phyloP scores from a whole-genome alignment of 2,797 vertebrate species.

The Sardinella longiceps region DNA sequence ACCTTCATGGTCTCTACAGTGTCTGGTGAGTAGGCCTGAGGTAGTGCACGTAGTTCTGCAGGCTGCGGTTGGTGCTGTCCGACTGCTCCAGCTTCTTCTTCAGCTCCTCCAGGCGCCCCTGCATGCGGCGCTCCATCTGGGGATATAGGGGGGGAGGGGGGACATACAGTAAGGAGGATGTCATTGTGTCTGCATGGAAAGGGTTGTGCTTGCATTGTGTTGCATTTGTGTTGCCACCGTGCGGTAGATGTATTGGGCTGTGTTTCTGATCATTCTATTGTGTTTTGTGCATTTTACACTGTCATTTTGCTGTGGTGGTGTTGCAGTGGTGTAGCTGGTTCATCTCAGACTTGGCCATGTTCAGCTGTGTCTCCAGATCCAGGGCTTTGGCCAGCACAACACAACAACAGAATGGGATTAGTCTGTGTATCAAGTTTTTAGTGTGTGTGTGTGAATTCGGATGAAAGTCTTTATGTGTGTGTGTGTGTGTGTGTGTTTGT shows the following conservation, averaged over 20 bases:
- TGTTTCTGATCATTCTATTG: too few relatives aligned
- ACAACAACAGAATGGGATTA: not conserved
- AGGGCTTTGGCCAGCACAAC: conserved; percentile 72
- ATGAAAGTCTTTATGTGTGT: not conserved
- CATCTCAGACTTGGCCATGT: conserved; percentile 81
- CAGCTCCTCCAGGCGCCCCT: conserved; percentile 85
- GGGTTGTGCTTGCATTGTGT: too few relatives aligned
- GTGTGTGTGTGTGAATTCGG: not conserved
- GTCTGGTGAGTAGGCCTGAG: conserved; percentile 81
- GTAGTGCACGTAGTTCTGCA: conserved; percentile 92
- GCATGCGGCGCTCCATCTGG: conserved; percentile 84
- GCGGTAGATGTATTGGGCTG: too few relatives aligned
- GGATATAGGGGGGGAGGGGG: not conserved
- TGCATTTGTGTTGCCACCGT: too few relatives aligned
- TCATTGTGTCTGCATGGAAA: too few relatives aligned
- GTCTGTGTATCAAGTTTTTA: too few relatives aligned
- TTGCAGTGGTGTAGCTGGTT: conserved; percentile 79
- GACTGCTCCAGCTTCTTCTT: conserved; percentile 89
- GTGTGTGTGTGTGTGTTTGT: not conserved
- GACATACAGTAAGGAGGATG: not conserved
- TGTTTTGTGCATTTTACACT: too few relatives aligned
- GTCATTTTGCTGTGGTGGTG: too few relatives aligned
- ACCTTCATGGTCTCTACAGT: not conserved
- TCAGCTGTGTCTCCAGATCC: conserved; percentile 90
- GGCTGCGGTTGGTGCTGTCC: conserved; percentile 89